These are phyloP conservation scores for Habropoda laboriosa DNA, from an alignment of 1,140 invertebrate genomes.

Conservation along the genomic window DNA sequence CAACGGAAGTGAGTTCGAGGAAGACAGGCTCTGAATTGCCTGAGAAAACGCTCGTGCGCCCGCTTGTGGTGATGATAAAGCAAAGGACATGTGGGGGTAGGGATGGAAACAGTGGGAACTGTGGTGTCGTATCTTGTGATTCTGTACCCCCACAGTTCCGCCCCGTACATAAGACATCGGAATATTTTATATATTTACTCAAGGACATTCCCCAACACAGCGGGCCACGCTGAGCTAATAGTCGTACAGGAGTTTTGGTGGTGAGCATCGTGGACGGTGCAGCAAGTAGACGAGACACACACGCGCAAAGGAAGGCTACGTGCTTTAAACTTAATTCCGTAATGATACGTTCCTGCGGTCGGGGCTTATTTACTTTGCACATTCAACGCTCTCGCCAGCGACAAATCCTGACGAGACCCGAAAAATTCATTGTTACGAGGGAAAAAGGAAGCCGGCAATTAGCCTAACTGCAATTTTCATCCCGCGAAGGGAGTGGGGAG, in stretches of 20 bases:
- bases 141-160: no score
- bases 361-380: conserved; percentile 28
- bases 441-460: conserved; percentile 12
- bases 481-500: neutral
- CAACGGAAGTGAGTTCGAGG: neutral
- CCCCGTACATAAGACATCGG: no score
- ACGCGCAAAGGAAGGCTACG: neutral
- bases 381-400: neutral
- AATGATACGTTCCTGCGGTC: conserved; percentile 21
- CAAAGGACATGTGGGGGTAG: no score
- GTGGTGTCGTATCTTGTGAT: no score
- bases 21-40: neutral
- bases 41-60: no score
- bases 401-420: conserved; percentile 20
- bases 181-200: neutral
- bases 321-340: conserved; percentile 23
- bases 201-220: neutral
- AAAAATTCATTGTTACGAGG: conserved; percentile 10
- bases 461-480: conserved; percentile 33
- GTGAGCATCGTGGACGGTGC: no score
- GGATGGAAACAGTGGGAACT: no score
- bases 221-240: neutral
- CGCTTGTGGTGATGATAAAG: no score
- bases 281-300: no score
- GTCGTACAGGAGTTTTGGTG: no score